Conservation (phyloP, 2,888 invertebrate species). For the Aporophyla lueneburgensis region DNA sequence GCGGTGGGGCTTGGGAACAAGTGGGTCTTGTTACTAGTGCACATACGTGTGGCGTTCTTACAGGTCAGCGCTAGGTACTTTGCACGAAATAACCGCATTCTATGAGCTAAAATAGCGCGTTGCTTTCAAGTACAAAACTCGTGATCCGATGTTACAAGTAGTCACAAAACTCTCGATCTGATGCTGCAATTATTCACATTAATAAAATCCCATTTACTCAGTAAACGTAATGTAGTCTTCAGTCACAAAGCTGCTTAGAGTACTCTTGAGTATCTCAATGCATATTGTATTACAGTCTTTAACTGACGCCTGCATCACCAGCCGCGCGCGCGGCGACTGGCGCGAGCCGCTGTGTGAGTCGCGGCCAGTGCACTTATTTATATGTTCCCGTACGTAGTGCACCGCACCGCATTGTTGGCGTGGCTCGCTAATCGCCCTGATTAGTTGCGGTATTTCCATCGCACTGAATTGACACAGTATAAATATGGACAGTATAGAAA, state of each 20-base stretch:
- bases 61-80: too few species aligned
- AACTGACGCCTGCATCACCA: too few species aligned
- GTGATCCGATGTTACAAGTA: not conserved
- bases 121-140: not conserved
- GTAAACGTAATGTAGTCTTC: not conserved
- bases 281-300: too few species aligned
- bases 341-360: not conserved
- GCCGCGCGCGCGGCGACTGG: not conserved
- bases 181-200: not conserved
- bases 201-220: not conserved
- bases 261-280: too few species aligned
- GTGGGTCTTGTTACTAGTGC: not conserved
- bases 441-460: not conserved
- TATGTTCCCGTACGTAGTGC: not conserved
- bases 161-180: too few species aligned
- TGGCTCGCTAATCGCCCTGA: not conserved
- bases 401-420: not conserved
- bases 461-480: not conserved
- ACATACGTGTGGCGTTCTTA: not conserved
- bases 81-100: too few species aligned
- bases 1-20: not conserved
- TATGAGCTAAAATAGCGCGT: not conserved
- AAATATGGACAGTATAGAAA: too few species aligned
- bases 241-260: not conserved
- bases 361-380: slow-evolving; percentile 1